Conservation (phyloP, 23 tunicate genomes). For the Ascidia mentula region DNA sequence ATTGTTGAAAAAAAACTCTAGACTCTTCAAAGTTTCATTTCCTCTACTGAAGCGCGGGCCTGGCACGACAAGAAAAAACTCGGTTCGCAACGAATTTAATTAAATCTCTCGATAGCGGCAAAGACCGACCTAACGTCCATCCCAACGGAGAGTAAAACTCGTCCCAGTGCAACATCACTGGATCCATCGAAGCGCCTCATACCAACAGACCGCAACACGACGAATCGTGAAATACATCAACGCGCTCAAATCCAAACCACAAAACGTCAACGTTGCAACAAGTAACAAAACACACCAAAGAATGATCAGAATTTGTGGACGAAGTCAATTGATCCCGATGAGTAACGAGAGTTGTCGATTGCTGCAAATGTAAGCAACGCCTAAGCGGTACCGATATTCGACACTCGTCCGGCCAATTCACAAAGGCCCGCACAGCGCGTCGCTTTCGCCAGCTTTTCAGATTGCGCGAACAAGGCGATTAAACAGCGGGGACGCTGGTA, state of each 20-base stretch:
- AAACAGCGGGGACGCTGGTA: neutral
- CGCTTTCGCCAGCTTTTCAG: neutral
- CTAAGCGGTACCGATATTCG: neutral
- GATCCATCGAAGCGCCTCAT: too few species aligned
- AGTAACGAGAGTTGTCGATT: neutral
- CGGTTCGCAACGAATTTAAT: too few species aligned
- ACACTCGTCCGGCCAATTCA: neutral
- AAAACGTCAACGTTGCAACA: neutral
- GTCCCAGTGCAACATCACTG: too few species aligned
- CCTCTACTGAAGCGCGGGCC: too few species aligned
- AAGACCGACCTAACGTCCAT: too few species aligned
- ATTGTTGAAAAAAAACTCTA: too few species aligned
- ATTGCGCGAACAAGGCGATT: neutral
- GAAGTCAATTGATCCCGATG: neutral
- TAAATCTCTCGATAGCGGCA: too few species aligned
- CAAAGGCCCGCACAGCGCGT: neutral
- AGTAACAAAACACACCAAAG: neutral
- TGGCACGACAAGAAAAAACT: too few species aligned
- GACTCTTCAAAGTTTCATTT: too few species aligned
- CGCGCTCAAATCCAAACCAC: neutral
- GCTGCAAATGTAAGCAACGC: neutral
- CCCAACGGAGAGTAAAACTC: too few species aligned
- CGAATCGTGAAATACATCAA: neutral
- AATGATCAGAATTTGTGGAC: constrained; percentile 1
- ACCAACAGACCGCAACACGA: neutral